Evolutionary conservation across 2,797 vertebrate species (phyloP).

Genomic region (Phrynocephalus guinanensis): DNA sequence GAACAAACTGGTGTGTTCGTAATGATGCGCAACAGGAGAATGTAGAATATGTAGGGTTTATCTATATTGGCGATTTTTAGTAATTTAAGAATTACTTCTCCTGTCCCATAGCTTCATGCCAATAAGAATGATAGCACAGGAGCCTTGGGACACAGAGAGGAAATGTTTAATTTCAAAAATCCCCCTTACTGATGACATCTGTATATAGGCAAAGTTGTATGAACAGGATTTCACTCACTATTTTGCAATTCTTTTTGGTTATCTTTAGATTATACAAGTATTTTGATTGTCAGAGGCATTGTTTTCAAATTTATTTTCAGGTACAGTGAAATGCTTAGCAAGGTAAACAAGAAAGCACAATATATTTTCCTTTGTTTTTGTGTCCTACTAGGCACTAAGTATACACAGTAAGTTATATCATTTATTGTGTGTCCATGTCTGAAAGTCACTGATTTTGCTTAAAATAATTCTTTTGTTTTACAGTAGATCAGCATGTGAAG

Average conservation of each 20-base stretch:
- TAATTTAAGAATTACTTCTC: no score
- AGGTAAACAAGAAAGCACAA: not conserved
- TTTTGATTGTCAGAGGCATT: not conserved
- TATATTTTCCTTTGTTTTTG: not conserved
- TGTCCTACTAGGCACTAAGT: not conserved
- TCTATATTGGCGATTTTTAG: no score
- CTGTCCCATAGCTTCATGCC: no score
- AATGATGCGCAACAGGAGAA: not conserved
- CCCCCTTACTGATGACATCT: no score
- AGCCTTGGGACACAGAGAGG: no score
- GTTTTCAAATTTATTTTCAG: not conserved
- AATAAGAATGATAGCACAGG: no score
- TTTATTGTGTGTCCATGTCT: not conserved
- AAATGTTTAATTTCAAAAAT: no score
- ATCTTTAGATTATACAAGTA: not conserved
- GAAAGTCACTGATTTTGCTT: not conserved
- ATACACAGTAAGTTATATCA: not conserved
- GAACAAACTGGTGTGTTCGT: not conserved
- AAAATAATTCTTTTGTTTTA: constrained; percentile 27
- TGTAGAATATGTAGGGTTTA: not conserved
- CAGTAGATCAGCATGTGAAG: constrained; percentile 87
- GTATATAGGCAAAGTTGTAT: no score
- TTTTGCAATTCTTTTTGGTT: not conserved
- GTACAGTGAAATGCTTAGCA: not conserved
- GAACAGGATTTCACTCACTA: not conserved